These are phyloP conservation scores for Girardia tigrina DNA, from an alignment of 2,888 invertebrate species.

Conservation along the genomic window DNA sequence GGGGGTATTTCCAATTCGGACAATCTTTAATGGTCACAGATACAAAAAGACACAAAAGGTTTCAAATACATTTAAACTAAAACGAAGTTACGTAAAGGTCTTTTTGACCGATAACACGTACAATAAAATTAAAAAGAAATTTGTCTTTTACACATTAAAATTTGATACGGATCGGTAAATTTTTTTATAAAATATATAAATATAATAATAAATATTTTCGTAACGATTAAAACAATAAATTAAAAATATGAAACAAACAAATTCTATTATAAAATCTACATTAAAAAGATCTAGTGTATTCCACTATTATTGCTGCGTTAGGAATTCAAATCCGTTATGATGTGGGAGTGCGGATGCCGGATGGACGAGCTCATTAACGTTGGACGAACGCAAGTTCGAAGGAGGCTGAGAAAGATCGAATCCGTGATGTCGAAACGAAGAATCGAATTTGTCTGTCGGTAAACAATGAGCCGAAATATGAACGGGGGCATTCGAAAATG, in stretches of 20 bases:
- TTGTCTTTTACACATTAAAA: too few species aligned
- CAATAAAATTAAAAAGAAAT: too few species aligned
- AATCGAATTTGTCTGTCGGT: conserved; percentile 1
- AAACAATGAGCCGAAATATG: too few species aligned
- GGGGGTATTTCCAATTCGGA: too few species aligned
- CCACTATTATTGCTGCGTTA: background rate
- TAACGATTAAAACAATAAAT: background rate
- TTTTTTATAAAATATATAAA: too few species aligned
- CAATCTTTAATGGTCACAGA: too few species aligned
- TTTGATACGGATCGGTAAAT: too few species aligned
- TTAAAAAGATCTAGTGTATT: background rate
- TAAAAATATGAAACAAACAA: background rate
- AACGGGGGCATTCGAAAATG: background rate
- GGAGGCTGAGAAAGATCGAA: background rate
- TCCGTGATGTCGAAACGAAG: conserved; percentile 11
- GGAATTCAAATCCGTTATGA: background rate
- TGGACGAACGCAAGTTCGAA: background rate
- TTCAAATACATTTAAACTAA: too few species aligned
- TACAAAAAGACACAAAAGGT: too few species aligned
- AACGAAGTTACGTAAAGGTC: too few species aligned
- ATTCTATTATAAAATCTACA: background rate
- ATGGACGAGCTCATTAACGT: background rate
- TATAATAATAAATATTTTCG: background rate
- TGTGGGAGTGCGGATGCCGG: background rate
- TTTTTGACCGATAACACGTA: too few species aligned